Evolutionary conservation across 2,888 invertebrate species (phyloP), one percentile per base, ranked within the genome.

Genomic region (Alsophila aescularia): DNA sequence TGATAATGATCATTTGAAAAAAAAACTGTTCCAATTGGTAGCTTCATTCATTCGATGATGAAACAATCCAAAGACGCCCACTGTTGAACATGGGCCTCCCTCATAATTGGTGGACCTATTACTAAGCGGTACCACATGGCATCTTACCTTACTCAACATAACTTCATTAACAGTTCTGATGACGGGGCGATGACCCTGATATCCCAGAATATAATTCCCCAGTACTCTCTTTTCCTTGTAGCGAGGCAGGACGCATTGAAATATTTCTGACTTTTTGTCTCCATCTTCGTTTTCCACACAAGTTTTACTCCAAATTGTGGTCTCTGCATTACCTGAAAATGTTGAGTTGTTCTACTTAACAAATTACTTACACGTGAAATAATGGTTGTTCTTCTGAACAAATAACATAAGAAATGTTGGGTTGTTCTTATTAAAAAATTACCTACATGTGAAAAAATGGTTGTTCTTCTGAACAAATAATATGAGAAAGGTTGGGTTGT

Each of bases 251-350:
- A 86, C 72, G 10, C 83, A 75, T 32, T 88, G 85, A 31, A 83
- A 75, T 40, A 83, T 77, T 52, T 87, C 89, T 0, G 85, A 82
- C 44, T 84, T 87, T 31, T 74, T 79, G 1, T 79, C 75, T 0
- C 82, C 79, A 0, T 73, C 70, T 0, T 69, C 62, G 14, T 82
- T 83, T 58, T 80, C 76, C 0, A 84, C 83, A 0, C 64, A 66
- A 0, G 77, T 79, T 57, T 86, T 88, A 9, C 79, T 79, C 81
- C 84, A 87, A 5, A 90, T 74, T 16, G 82, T 80, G 14, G 83
- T 82, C 66, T 88, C 89, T 2, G 66, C 29, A 66, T 66, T 65
- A 15, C 75, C 81, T 81, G 67, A 62, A 57, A 55, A 10, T n/a
- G 8, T 29, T 29, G 1, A 8, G 12, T 39, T 15, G 18, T 35